Conservation (phyloP, 1,140 invertebrate species). For the Calephelis virginiensis region DNA sequence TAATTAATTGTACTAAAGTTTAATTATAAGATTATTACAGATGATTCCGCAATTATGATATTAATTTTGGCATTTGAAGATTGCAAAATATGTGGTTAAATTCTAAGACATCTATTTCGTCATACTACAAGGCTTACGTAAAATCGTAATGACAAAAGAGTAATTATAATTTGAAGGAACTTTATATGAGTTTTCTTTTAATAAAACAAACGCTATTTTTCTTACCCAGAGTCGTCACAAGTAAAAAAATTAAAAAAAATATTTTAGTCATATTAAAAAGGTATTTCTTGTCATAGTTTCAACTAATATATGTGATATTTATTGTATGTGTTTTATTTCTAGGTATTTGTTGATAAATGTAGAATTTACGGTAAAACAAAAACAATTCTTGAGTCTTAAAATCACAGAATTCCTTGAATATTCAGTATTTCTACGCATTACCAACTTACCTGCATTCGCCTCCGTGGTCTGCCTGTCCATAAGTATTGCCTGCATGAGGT, state of each 20-base stretch:
- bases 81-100: too few relatives aligned
- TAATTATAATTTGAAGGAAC: too few relatives aligned
- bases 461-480: too few relatives aligned
- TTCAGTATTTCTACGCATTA: neutral
- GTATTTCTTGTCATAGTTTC: neutral
- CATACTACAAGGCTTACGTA: too few relatives aligned
- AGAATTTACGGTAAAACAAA: neutral
- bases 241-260: neutral
- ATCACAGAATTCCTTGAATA: neutral
- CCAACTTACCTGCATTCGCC: too few relatives aligned
- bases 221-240: neutral
- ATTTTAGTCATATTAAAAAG: conserved; percentile 1
- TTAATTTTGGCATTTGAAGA: too few relatives aligned
- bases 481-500: too few relatives aligned
- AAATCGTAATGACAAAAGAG: too few relatives aligned
- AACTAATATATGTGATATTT: neutral
- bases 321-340: neutral
- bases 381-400: neutral
- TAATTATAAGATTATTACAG: too few relatives aligned
- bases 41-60: too few relatives aligned
- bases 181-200: neutral
- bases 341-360: neutral
- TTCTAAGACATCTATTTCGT: too few relatives aligned
- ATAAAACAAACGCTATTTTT: neutral
- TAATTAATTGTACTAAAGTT: too few relatives aligned